phyloP scores from a whole-genome alignment of 1,140 invertebrate genomes.

The Trichoplusia ni region DNA sequence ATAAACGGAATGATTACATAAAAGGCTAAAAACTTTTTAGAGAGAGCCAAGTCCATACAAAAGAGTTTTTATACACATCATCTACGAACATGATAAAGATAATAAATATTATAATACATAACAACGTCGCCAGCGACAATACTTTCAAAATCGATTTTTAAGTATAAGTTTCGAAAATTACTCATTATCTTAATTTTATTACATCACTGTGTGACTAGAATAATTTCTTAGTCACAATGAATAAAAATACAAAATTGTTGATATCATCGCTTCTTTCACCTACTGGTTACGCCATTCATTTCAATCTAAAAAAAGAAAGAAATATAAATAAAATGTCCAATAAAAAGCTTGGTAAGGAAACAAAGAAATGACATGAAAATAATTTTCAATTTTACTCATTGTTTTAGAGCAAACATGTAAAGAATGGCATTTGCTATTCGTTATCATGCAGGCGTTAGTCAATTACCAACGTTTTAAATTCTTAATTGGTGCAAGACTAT shows the following conservation, averaged over 20 bases:
- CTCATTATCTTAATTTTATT: background rate
- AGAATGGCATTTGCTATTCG: too few species aligned
- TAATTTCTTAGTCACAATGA: conserved; percentile 13
- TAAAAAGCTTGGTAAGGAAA: background rate
- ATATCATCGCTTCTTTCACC: conserved; percentile 36
- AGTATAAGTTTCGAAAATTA: background rate
- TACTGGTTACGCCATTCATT: conserved; percentile 53
- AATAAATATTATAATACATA: background rate
- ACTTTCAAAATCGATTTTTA: background rate
- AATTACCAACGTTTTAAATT: too few species aligned
- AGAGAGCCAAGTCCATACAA: too few species aligned
- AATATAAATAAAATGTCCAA: conserved; percentile 22
- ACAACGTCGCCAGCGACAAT: too few species aligned
- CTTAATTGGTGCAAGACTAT: too few species aligned
- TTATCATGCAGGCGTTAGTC: too few species aligned
- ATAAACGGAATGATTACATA: conserved; percentile 4
- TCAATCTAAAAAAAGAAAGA: conserved; percentile 54
- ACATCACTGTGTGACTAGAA: conserved; percentile 12
- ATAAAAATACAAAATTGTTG: conserved; percentile 6
- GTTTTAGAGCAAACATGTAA: too few species aligned
- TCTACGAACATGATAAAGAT: too few species aligned
- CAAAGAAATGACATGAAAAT: too few species aligned
- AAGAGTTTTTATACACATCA: too few species aligned
- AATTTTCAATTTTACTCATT: too few species aligned
- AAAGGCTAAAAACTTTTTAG: background rate